phyloP scores from a whole-genome alignment of 2,797 vertebrate species.

The Alca torda region DNA sequence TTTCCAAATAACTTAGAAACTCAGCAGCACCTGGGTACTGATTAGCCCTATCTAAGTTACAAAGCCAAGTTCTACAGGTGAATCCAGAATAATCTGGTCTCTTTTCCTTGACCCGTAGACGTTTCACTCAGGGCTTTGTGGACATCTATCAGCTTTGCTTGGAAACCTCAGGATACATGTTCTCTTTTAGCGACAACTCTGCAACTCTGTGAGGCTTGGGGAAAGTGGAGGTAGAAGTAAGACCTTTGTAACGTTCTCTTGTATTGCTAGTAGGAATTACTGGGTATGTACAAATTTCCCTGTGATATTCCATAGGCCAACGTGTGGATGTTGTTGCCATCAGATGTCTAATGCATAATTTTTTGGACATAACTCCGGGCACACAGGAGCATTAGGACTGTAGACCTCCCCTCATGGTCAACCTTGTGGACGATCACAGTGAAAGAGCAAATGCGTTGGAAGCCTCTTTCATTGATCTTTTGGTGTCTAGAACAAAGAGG shows the following conservation, averaged over 20 bases:
- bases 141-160: neutral
- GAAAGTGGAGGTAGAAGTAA: neutral
- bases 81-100: neutral
- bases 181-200: neutral
- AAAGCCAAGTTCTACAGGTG: neutral
- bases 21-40: rapidly evolving
- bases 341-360: neutral
- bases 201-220: neutral
- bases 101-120: neutral
- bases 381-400: neutral
- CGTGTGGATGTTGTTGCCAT: neutral
- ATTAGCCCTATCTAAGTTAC: neutral
- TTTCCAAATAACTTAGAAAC: neutral
- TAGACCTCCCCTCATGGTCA: neutral
- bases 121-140: neutral
- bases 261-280: neutral
- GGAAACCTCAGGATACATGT: neutral
- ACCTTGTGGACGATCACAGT: neutral
- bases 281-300: neutral
- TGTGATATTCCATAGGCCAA: neutral
- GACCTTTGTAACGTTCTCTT: neutral
- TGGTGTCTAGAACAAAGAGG: neutral
- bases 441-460: neutral
- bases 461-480: neutral
- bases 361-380: neutral